Evolutionary conservation across 1,140 invertebrate species (phyloP), one percentile per base, ranked within the genome.

Genomic region (Ooceraea biroi): DNA sequence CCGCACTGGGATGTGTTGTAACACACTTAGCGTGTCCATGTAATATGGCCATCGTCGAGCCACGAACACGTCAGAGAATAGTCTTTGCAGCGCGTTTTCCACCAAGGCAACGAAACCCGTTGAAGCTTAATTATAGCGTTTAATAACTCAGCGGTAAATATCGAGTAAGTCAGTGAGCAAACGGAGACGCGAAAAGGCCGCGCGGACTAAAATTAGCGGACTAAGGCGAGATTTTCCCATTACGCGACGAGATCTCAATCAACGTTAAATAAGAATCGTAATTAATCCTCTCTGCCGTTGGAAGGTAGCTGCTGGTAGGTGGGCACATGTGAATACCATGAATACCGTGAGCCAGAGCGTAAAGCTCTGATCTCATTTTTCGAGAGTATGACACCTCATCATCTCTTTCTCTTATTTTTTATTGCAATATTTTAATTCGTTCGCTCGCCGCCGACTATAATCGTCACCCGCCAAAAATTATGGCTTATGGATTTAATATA

Each of bases 21-120:
- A 78, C 12, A 68, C 36, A 46, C 19, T 78, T 68, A 78, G 68
- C 74, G 44, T 66, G 17, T 19, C 27, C 19, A 41, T 30, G 46
- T 63, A 76, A 63, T n/a, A 50, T 19, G 46, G 22, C 48, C 46
- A 7, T 68, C 30, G 30, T 68, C 11, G n/a, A n/a, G n/a, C 52
- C 19, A 17, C 44, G 11, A 27, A 11, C 25, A 41, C 30, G 68
- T 41, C 11, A 22, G 12, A 78, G n/a, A 78, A 68, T 55, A 36
- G 19, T 57, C 36, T 52, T 41, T 57, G 55, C 50, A 55, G 41
- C n/a, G 30, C 44, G 36, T 14, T 78, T 46, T 0, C n/a, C 36
- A 57, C 1, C 10, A 12, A 14, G 3, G 36, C 41, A 30, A 76
- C 27, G 36, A 36, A 50, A 76, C 25, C 44, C 8, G 4, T 19